Base-by-base conservation (phyloP, 2,113 vertebrate genomes). In the Larimichthys polyactis region DNA sequence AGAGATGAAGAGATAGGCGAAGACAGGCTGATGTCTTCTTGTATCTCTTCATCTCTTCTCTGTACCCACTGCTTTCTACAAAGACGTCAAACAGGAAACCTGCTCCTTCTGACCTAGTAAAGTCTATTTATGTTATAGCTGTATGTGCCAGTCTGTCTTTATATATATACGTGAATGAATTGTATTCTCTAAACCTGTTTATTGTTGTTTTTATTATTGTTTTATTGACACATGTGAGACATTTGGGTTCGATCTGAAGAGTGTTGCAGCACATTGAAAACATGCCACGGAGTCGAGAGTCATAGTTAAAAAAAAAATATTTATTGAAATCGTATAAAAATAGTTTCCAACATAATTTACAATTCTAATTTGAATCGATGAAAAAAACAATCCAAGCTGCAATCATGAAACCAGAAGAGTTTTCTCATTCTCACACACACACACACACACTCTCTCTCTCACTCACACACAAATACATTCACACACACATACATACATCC, bases 271-370 rank as follows among this genome's bases (percentile, higher is more conserved):
- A 15, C 15, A 29, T 20, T 71, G 57, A 19, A 4, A 17, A 52
- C 40, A 78, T 15, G 9, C 71, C 62, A 32, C 74, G 12, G 58
- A 87, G 62, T 64, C 79, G 40, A 17, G 40, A 11, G 36, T 89
- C 85, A 89, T 87, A 74, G 87, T 94, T 92, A 93, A 87, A 94
- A 46, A 40, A 40, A 95, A 95, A 95, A 95, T 95, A 95, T 96
- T 96, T 96, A 96, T 96, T 96, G 92, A 95, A 95, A 93, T 90
- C 16, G 93, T 95, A 96, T 94, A 96, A 96, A 96, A 96, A 96
- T 95, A 94, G 84, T 89, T 94, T 94, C 93, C 93, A 95, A 86
- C 86, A 90, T 92, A 91, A 95, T 95, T 94, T 95, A 95, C 95
- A 96, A 91, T 86, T 94, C 90, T 94, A 95, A 93, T 83, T 84